A percentile compares a stretch with the other conserved stretches of the same genome.
Conservation (phyloP, 1,140 invertebrate species). For the Caenorhabditis briggsae region DNA sequence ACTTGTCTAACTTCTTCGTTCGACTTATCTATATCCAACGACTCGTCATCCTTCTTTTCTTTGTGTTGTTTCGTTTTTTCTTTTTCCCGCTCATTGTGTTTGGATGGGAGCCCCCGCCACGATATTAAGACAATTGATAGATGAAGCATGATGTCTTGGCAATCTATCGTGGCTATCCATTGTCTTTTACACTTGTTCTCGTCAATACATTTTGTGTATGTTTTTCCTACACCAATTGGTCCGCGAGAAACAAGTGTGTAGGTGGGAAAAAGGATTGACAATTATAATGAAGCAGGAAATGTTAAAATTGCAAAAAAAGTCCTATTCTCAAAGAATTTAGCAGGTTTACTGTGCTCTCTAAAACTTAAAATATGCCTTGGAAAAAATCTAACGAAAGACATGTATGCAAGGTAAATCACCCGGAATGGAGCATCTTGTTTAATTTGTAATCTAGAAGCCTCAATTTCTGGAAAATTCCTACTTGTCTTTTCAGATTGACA, state of each 20-base stretch:
- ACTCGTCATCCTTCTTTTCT: not conserved
- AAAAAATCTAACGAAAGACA: too few species aligned
- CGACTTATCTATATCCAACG: constrained; percentile 33
- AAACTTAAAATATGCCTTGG: too few species aligned
- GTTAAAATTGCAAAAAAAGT: too few species aligned
- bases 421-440: too few species aligned
- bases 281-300: too few species aligned
- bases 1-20: not conserved
- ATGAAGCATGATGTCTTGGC: constrained; percentile 50
- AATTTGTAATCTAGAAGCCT: not conserved
- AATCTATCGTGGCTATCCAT: not conserved
- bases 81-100: constrained; percentile 46
- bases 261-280: too few species aligned
- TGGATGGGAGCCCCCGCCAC: constrained; percentile 20
- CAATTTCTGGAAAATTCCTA: not conserved
- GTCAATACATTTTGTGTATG: constrained; percentile 26
- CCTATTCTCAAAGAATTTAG: too few species aligned
- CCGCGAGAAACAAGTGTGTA: not conserved
- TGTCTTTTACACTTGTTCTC: constrained; percentile 29
- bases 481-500: not conserved
- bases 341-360: too few species aligned
- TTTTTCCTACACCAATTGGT: not conserved
- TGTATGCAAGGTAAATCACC: too few species aligned
- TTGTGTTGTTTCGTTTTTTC: not conserved
- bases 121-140: constrained; percentile 56